Conservation (phyloP, 1,140 invertebrate genomes). For the Globodera rostochiensis region DNA sequence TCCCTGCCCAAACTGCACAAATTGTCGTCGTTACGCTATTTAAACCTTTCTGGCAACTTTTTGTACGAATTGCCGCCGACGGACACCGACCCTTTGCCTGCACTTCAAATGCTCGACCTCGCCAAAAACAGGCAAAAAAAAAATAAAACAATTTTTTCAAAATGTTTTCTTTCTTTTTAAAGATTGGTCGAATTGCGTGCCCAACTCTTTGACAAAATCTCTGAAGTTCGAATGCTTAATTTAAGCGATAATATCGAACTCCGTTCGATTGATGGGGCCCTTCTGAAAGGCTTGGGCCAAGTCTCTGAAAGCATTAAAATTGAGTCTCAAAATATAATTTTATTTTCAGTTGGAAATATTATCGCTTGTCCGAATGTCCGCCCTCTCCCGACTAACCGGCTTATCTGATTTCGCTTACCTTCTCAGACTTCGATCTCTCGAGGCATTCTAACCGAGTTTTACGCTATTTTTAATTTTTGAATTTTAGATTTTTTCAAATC, state of each 20-base stretch:
- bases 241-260: conserved; percentile 42
- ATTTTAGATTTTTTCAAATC: conserved; percentile 44
- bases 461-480: conserved; percentile 18
- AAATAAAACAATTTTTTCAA: neutral
- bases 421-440: neutral
- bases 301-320: neutral
- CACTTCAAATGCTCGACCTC: conserved; percentile 17
- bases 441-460: neutral
- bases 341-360: conserved; percentile 44
- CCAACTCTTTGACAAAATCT: conserved; percentile 25
- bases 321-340: neutral
- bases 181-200: conserved; percentile 20
- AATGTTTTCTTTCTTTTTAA: neutral
- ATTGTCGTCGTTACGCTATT: neutral
- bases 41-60: conserved; percentile 21
- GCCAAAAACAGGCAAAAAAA: neutral
- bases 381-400: conserved; percentile 35
- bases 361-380: conserved; percentile 33
- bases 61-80: conserved; percentile 14
- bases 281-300: conserved; percentile 40
- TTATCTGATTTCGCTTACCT: conserved; percentile 33
- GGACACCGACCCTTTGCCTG: conserved; percentile 2
- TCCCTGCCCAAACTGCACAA: conserved; percentile 43
- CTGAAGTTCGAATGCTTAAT: conserved; percentile 35
- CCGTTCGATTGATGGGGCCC: conserved; percentile 27